Conservation (phyloP, 1,140 invertebrate species). For the Saccostrea echinata region DNA sequence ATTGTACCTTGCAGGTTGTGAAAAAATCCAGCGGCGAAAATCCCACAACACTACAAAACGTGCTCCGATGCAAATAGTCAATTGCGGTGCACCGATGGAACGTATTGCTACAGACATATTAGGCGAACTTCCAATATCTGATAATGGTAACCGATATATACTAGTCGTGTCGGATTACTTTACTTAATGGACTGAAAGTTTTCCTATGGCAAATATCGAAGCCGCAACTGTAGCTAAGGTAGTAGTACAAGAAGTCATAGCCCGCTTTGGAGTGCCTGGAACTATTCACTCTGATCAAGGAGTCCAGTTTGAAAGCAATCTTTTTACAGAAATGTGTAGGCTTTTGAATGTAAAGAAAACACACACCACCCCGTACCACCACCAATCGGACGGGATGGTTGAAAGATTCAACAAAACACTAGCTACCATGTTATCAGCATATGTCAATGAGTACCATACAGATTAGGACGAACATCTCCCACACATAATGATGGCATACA, state of each 20-base stretch:
- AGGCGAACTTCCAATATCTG: constrained; percentile 3
- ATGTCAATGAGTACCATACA: constrained; percentile 26
- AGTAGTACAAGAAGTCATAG: constrained; percentile 66
- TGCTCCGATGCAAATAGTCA: constrained; percentile 20
- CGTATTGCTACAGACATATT: constrained; percentile 33
- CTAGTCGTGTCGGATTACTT: constrained; percentile 45
- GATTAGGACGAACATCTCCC: constrained; percentile 49
- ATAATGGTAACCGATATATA: constrained; percentile 38
- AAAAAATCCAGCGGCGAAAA: neutral
- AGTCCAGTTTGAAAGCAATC: constrained; percentile 43
- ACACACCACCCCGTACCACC: constrained; percentile 60
- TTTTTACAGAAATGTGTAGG: constrained; percentile 53
- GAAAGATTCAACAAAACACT: constrained; percentile 60
- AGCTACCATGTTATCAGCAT: constrained; percentile 42
- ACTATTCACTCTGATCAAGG: constrained; percentile 56
- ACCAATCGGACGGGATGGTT: constrained; percentile 55
- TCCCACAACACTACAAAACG: neutral
- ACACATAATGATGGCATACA: constrained; percentile 52
- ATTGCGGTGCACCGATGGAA: constrained; percentile 16
- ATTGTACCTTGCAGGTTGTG: constrained; percentile 6
- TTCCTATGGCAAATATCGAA: constrained; percentile 35
- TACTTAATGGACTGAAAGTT: constrained; percentile 35
- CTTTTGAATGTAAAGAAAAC: constrained; percentile 52
- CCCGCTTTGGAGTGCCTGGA: constrained; percentile 41
- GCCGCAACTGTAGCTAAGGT: constrained; percentile 32